Base-by-base conservation (phyloP, 2,888 invertebrate genomes). In the Ethmia dodecea region DNA sequence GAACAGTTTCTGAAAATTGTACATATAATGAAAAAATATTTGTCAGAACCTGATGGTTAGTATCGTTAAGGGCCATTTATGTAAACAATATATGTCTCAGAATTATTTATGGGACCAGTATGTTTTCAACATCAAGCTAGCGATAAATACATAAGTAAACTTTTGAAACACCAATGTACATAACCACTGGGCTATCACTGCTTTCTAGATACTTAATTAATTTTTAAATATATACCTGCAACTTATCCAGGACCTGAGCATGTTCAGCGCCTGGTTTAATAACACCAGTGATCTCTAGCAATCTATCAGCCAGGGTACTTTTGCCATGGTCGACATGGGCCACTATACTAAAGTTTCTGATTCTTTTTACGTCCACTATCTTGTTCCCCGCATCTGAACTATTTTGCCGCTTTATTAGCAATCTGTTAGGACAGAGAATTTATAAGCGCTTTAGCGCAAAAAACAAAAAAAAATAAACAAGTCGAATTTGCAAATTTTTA, bases 251-350 rank as follows among this genome's bases (percentile, higher is more conserved):
- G 10, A 95, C 89, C 77, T 94, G 94, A 34, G 89, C 88, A 49
- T 89, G 86, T 15, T 91, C 92, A 3, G 86, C 81, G 15, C 91
- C 90, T 1, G 83, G 81, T 58, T 90, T 89, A 36, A 94, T 91
- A 0, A 91, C 92, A 47, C 97, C 98, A 11, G 98, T 97, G 35
- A 94, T 77, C 89, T 99, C 98, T 9, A 99, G 75, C n/a, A 99
- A 73, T 36, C 99, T 88, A 71, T 99, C 99, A 1, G 99, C 98
- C 38, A 99, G 79, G 0, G 99, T 99, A 72, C 97, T 97, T 84
- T 99, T 99, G 0, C 99, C 99, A 87, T 99, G 99, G 73, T 99
- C 99, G 1, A 99, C 95, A 79, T 99, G 99, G n/a, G 99, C 99
- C 43, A 99, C 96, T 57, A 99, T 98, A 74, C 97, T 94, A 64